Base-by-base conservation (phyloP, 2,888 invertebrate genomes). In the Arrhopalites spinosus region DNA sequence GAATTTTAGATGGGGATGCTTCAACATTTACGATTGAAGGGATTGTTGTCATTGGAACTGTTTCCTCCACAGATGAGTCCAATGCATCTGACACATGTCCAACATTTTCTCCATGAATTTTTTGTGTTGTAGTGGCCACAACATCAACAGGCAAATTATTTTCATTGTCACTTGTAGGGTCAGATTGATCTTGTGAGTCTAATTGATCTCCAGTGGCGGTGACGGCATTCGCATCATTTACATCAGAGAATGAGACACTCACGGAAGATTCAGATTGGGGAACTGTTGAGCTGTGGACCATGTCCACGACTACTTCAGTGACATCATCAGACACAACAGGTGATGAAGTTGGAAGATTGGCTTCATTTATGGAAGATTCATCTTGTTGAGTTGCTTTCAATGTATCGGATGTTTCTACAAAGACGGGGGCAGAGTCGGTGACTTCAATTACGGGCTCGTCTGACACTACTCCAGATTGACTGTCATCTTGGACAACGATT, bases 151-250 rank as follows among this genome's bases (percentile, higher is more conserved):
- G 59, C 1, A 27, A 59, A n/a, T 50, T n/a, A n/a, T 15, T n/a
- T 8, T 56, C 53, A 25, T 45, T 1, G 15, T 66, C 66, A 66
- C 11, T 45, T 20, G 45, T 45, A 45, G 66, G 66, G 25, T 66
- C 66, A 23, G 43, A 20, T 43, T 66, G 66, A 45, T 66, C 66
- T 66, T 66, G 45, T 8, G 45, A 66, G 20, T 66, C 59, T 2
- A 59, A 25, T 59, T 59, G 59, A 3, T 59, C 59, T 1, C 59
- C 59, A 27, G 8, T 66, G 25, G 17, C 43, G 1, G n/a, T 17
- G 1, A 3, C n/a, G 15, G 20, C 66, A 7, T 23, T 25, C 11
- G 13, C 8, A 66, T 66, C 25, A 66, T 45, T 66, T 23, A 66
- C 29, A 25, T 66, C 66, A 23, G 45, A n/a, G 45, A 66, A 43